A percentile compares a stretch with the other conserved stretches of the same genome.
Conservation (phyloP, 2,888 invertebrate species). For the Psylliodes chrysocephalus region DNA sequence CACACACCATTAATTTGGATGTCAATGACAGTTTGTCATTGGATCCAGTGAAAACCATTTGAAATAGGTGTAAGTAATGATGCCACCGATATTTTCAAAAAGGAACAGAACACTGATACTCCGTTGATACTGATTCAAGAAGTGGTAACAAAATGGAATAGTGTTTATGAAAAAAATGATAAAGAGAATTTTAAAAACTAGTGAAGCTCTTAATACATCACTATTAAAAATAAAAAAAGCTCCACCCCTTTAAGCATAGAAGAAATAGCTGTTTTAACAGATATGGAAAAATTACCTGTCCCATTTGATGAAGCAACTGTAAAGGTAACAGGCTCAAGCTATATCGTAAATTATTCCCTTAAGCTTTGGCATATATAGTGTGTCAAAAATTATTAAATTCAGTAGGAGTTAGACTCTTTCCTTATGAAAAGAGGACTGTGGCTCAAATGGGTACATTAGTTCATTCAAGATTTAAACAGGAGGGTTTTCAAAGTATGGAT, state of each 20-base stretch:
- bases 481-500: no score
- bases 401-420: no score
- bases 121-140: no score
- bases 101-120: not conserved
- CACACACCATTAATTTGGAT: not conserved
- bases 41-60: no score
- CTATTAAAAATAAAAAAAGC: no score
- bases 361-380: no score
- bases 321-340: not conserved
- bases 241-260: not conserved
- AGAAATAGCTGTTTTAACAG: not conserved
- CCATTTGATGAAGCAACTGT: not conserved
- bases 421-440: no score
- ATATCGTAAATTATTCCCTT: not conserved
- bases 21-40: not conserved
- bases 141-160: no score
- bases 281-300: not conserved
- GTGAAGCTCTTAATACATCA: no score
- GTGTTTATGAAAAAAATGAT: not conserved
- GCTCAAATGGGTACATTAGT: not conserved
- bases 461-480: slow-evolving; percentile 2
- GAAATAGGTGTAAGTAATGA: not conserved
- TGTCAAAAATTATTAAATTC: no score
- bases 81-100: not conserved
- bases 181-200: no score